These are phyloP conservation scores for Lacanobia wlatinum DNA, from an alignment of 2,888 invertebrate species.

Conservation along the genomic window DNA sequence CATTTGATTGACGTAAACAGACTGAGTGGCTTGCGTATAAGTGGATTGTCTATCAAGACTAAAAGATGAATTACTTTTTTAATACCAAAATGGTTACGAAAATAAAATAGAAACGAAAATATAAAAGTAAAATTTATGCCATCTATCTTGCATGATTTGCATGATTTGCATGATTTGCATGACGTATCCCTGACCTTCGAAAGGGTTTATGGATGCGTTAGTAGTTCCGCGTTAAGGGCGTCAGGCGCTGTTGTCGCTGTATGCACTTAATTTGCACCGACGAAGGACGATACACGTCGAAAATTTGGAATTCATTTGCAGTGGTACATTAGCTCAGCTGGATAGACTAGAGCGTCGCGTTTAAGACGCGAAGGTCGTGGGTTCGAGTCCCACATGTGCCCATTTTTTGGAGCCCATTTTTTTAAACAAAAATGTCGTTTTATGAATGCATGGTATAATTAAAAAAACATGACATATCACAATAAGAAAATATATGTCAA, in stretches of 20 bases:
- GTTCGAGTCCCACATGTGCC: conserved; percentile 32
- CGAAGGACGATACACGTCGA: neutral
- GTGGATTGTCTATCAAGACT: no score
- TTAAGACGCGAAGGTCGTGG: conserved; percentile 17
- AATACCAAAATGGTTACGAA: no score
- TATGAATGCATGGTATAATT: neutral
- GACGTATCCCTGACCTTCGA: neutral
- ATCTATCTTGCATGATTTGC: conserved; percentile 4
- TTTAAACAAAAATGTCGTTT: neutral
- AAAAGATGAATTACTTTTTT: no score
- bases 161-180: no score
- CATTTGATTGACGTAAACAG: neutral
- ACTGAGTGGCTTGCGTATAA: neutral
- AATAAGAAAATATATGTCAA: no score
- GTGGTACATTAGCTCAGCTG: conserved; percentile 36
- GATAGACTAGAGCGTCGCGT: conserved; percentile 22
- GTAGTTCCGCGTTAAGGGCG: conserved; percentile 5
- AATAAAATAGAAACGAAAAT: no score
- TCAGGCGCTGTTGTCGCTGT: conserved; percentile 14
- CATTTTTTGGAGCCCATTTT: neutral
- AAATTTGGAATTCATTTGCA: neutral
- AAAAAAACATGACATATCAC: no score
- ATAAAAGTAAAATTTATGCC: neutral
- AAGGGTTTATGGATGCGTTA: neutral
- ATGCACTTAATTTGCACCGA: conserved; percentile 1